Evolutionary conservation across 2,113 vertebrate species (phyloP), one percentile per base, ranked within the genome.

Genomic region (Vulpes ferrilata): DNA sequence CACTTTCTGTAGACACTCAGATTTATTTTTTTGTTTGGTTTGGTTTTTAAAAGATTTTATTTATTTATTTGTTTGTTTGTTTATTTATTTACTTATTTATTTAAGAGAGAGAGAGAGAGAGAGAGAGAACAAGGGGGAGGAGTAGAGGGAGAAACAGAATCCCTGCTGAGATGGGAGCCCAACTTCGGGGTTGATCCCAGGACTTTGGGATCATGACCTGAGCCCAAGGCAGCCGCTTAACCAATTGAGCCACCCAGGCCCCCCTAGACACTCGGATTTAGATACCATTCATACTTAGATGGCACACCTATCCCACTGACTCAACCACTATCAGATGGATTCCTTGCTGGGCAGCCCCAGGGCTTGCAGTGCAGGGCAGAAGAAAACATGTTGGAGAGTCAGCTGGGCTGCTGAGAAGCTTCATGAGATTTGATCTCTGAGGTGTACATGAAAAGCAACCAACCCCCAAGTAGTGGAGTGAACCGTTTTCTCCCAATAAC

Each of bases 381-480:
- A 69, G 82, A 93, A 89, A 92, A 30, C 32, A 55, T 19, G 3
- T 64, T 13, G 55, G 30, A 19, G 59, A 76, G 15, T 35, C 53
- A 60, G 23, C 3, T 51, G 76, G 79, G 23, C 38, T 73, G 32
- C 22, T 95, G 59, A 73, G n/a, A 15, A 30, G 20, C 25, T 30
- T 96, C 5, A 10, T 80, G 76, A 91, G 59, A 65, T 13, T 51
- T 16, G 90, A 38, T 88, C 62, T 65, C 95, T 88, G 51, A 93
- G 87, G 3, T 27, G 59, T 78, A 80, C 7, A 35, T 22, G 17
- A 93, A 38, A 4, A 95, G 3, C 32, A 74, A 27, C 35, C 43
- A 51, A 27, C 35, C 43, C 38, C 38, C 16, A 16, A 67, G 35
- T 7, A 79, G 11, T n/a, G 27, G 32, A 55, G 48, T 83, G 19